Base-by-base conservation (phyloP, 2,113 vertebrate species). In the Clarias batrachus region DNA sequence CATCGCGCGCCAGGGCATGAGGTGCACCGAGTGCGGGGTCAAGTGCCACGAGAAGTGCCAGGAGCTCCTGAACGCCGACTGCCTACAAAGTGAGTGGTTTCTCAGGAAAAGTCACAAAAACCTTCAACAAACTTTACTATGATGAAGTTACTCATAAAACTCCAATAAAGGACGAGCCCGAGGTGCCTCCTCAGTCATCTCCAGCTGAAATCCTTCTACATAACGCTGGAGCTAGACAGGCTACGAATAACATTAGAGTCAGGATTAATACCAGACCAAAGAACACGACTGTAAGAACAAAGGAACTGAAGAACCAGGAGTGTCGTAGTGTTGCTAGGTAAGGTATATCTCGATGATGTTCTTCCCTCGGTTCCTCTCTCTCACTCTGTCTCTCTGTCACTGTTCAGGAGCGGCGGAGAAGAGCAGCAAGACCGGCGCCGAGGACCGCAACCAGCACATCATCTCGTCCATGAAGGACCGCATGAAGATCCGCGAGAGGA, bases 41-140 rank as follows among this genome's bases (percentile, higher is more conserved):
- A 99, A 99, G 92, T 99, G 98, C 89, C 98, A 99, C 0, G 98
- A 99, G 92, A 99, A 99, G 93, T 99, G 98, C 94, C 98, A 99
- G 91, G 98, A 99, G 88, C 92, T 99, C 91, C 96, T 99, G 89
- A 99, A 99, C 0, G 98, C 98, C 0, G 98, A 99, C 94, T 99
- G 98, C 90, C 93, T 99, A 78, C 98, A 99, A 90, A 96, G 98
- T 99, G 93, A 98, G 98, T 48, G 48, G 48, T 48, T 48, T 8
- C 7, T 48, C 48, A 48, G 48, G 48, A 48, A 48, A 48, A 37
- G 48, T 48, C 48, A 48, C 48, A 48, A 48, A 41, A 48, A 41
- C 41, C 41, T 41, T 6, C 41, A 41, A 7, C 41, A 41, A 41
- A 48, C 48, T 48, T 48, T 8, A 48, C 48, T 48, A 8, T 8